Base-by-base conservation (phyloP, 2,797 vertebrate genomes). In the Esox lucius region DNA sequence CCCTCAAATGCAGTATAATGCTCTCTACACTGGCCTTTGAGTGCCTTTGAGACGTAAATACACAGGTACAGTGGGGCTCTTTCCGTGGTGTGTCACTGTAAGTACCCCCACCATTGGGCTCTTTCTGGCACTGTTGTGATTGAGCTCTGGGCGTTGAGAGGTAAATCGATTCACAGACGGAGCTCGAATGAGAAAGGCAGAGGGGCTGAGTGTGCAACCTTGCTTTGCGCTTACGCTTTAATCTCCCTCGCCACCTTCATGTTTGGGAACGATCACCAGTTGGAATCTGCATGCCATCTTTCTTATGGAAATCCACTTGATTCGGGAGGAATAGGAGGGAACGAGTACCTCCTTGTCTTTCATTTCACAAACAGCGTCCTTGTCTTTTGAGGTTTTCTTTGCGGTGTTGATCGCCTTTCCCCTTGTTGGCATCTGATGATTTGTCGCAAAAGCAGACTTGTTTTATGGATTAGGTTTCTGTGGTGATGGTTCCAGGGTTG, bases 301-400 rank as follows among this genome's bases (percentile, higher is more conserved):
- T 98, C 96, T 98, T 97, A 98, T 98, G 98, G 97, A 98, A 98
- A 99, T 98, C 94, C 94, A 95, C 56, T 24, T 94, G 94, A 84
- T 90, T 93, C 92, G 87, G 17, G 49, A 31, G 24, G 49, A 68
- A 67, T 4, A 65, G 68, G 71, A 85, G 83, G 82, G 85, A 88
- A 83, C 92, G 94, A 96, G 90, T 94, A 93, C 93, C 94, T 95
- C 91, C 88, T 81, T 83, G 81, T 87, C 86, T 89, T 96, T 95
- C 93, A 94, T 96, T 97, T 96, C 93, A 26, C 95, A 94, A 95
- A 95, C 95, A 92, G 94, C 88, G 95, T 95, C 95, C 95, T 95
- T 95, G 95, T 95, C 95, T 97, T 95, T 96, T 94, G 95, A 96
- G 93, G 93, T 94, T 93, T 78, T 91, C 94, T 93, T 78, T 92